Evolutionary conservation across 2,113 vertebrate species (phyloP), one percentile per base, ranked within the genome.

Genomic region (Nerophis lumbriciformis): DNA sequence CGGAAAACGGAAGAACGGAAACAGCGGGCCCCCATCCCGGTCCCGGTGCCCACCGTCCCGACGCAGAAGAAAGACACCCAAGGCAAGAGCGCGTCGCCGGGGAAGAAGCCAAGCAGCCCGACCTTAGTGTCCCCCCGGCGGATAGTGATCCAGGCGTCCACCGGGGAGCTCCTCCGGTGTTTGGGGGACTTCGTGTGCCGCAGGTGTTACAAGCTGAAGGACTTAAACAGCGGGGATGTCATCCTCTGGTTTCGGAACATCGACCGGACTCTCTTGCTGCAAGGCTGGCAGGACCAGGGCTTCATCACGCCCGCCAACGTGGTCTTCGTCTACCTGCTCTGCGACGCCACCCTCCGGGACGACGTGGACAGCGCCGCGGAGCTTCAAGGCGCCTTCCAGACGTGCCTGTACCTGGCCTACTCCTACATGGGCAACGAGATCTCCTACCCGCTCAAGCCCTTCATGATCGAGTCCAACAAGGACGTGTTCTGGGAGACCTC

Each of bases 361-460:
- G 91, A 93, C 79, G 76, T 96, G 57, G 90, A 87, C 75, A 93
- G 71, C 82, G 77, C 90, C 56, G 86, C 84, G 53, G 94, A 96
- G 85, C 93, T 99, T 60, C 96, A 97, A 78, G 94, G 95, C 71
- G 79, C 91, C 78, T 94, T 99, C 74, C 95, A 98, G 80, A 96
- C 94, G 71, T 99, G 97, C 88, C 93, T 99, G 70, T 98, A 98
- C 90, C 90, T 99, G 69, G 90, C 95, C 77, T 99, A 98, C 85
- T 97, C 95, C 59, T 99, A 99, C 87, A 95, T 98, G 93, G 97
- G 97, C 81, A 95, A 95, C 78, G 97, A 99, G 86, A 98, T 99
- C 85, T 98, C 97, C 45, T 99, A 98, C 86, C 97, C 97, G 0
- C 93, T 98, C 73, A 98, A 97, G 85, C 97, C 97, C 62, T 99